phyloP scores from a whole-genome alignment of 2,113 vertebrate genomes.

The Ptilorrhoa leucosticta region DNA sequence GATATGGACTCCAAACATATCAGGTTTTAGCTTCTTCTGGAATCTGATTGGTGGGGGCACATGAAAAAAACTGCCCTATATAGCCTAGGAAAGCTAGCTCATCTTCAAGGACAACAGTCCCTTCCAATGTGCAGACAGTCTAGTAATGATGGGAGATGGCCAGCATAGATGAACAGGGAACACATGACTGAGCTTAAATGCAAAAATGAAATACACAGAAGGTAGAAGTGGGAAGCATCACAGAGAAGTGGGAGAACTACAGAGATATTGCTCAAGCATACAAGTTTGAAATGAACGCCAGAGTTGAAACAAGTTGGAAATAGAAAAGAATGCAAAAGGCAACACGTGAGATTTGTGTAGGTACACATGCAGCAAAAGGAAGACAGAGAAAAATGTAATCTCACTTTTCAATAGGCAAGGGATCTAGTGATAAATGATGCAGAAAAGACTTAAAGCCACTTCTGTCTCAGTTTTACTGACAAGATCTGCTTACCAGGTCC shows the following conservation, averaged over 20 bases:
- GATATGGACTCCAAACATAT: background rate
- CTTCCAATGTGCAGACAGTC: background rate
- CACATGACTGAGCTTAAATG: background rate
- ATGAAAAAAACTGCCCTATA: accelerated
- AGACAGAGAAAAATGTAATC: background rate
- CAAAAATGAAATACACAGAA: background rate
- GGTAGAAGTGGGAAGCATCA: background rate
- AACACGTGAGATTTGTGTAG: background rate
- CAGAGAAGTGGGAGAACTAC: background rate
- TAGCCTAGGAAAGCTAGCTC: background rate
- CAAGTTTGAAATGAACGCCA: background rate
- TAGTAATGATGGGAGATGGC: background rate
- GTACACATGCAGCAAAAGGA: background rate
- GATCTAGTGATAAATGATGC: background rate
- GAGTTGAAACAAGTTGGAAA: background rate
- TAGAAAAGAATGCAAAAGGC: background rate
- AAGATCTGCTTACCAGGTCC: background rate
- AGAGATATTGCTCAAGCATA: background rate
- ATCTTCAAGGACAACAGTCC: background rate
- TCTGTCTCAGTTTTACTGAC: background rate
- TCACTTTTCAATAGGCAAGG: background rate
- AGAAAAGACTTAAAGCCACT: background rate
- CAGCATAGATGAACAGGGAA: background rate
- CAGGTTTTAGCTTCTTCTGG: background rate
- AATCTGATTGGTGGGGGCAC: accelerated